phyloP scores from a whole-genome alignment of 2,888 invertebrate species.

The Pseudococcus jackbeardsleyi region DNA sequence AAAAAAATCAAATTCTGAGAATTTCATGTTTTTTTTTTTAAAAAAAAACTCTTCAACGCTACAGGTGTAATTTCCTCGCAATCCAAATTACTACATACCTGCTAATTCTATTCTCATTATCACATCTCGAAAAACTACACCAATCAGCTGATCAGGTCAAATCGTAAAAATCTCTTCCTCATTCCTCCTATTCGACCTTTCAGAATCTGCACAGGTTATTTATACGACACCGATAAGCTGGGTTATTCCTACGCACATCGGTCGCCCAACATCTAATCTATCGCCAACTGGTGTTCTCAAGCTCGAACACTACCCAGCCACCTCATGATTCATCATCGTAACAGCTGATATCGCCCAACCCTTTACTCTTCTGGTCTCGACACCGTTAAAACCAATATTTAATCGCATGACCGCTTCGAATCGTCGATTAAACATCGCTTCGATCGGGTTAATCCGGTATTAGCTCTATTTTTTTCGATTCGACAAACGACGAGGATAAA shows the following conservation, averaged over 20 bases:
- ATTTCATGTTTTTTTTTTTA: too few relatives aligned
- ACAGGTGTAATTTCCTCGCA: too few relatives aligned
- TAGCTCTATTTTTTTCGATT: not conserved
- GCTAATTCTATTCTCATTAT: too few relatives aligned
- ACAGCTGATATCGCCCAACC: not conserved
- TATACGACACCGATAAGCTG: not conserved
- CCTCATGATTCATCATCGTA: not conserved
- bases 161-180: too few relatives aligned
- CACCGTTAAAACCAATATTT: conserved; percentile 1
- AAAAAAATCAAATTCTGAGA: too few relatives aligned
- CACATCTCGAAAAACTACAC: too few relatives aligned
- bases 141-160: too few relatives aligned
- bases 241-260: not conserved
- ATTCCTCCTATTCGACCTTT: too few relatives aligned
- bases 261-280: not conserved
- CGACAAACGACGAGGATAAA: not conserved
- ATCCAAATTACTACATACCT: too few relatives aligned
- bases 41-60: too few relatives aligned
- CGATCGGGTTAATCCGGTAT: not conserved
- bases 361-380: not conserved
- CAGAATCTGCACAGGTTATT: not conserved
- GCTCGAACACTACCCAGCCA: not conserved
- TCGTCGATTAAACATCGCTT: not conserved
- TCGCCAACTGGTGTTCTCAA: not conserved
- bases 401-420: conserved; percentile 24